Evolutionary conservation across 1,140 invertebrate species (phyloP).

Genomic region (Brachionus asplanchnoidis): DNA sequence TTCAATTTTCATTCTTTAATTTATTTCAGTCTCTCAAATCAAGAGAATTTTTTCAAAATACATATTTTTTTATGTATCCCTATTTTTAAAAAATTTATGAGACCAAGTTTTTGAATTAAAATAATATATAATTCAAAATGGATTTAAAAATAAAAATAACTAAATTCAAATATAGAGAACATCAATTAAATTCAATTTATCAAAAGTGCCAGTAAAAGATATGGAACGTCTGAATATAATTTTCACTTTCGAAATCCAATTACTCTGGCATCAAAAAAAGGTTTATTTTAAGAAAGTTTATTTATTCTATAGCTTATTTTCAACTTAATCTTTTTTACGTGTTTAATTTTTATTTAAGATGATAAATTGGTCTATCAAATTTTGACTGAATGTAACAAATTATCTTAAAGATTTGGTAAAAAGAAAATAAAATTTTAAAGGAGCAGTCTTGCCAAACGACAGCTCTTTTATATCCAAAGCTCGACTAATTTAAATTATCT

Average conservation of each 20-base stretch:
- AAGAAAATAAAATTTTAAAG: background rate
- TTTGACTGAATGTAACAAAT: background rate
- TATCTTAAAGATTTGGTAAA: background rate
- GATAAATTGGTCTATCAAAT: background rate
- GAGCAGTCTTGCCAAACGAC: background rate
- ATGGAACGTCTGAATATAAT: too few species aligned
- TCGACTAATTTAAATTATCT: background rate
- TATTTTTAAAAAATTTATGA: too few species aligned
- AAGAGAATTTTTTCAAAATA: background rate
- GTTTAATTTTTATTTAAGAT: background rate
- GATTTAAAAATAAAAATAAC: too few species aligned
- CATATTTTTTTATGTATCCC: too few species aligned
- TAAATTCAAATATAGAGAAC: too few species aligned
- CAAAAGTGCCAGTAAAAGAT: too few species aligned
- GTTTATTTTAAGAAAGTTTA: background rate
- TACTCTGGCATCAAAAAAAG: background rate
- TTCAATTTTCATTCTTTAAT: background rate
- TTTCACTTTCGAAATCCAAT: too few species aligned
- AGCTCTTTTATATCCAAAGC: background rate
- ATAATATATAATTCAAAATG: too few species aligned
- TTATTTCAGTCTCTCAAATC: background rate
- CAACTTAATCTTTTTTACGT: too few species aligned
- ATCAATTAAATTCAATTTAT: too few species aligned
- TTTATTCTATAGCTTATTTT: too few species aligned
- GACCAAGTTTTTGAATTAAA: too few species aligned